These are phyloP conservation scores for Eolophus roseicapilla DNA, from an alignment of 2,113 vertebrate genomes.

Conservation along the genomic window DNA sequence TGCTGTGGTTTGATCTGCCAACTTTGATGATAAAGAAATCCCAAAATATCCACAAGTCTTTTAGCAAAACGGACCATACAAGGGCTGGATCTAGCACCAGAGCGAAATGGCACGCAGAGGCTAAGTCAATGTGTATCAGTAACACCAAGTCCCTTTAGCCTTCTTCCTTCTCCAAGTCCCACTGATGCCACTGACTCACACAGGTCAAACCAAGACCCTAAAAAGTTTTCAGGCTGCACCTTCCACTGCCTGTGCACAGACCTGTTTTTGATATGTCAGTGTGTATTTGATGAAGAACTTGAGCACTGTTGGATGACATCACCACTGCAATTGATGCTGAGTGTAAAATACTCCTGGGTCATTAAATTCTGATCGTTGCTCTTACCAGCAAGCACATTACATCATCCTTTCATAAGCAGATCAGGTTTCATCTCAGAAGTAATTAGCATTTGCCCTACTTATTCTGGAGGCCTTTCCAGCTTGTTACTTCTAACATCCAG, in stretches of 20 bases:
- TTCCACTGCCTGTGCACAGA: background rate
- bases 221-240: rapidly evolving
- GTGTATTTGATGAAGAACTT: background rate
- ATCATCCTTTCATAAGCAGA: background rate
- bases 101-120: background rate
- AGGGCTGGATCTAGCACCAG: background rate
- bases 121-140: background rate
- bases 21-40: background rate
- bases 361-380: background rate
- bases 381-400: background rate
- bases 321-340: background rate
- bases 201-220: background rate
- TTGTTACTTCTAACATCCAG: background rate
- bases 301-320: background rate
- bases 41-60: background rate
- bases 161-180: background rate
- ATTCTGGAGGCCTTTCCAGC: background rate
- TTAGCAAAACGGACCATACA: background rate
- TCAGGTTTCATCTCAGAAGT: background rate
- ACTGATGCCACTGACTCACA: background rate
- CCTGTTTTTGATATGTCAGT: background rate
- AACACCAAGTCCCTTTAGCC: background rate
- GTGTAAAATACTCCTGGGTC: background rate
- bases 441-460: background rate
- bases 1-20: background rate